Base-by-base conservation (phyloP, 1,140 invertebrate species). In the Brachionus calyciflorus region DNA sequence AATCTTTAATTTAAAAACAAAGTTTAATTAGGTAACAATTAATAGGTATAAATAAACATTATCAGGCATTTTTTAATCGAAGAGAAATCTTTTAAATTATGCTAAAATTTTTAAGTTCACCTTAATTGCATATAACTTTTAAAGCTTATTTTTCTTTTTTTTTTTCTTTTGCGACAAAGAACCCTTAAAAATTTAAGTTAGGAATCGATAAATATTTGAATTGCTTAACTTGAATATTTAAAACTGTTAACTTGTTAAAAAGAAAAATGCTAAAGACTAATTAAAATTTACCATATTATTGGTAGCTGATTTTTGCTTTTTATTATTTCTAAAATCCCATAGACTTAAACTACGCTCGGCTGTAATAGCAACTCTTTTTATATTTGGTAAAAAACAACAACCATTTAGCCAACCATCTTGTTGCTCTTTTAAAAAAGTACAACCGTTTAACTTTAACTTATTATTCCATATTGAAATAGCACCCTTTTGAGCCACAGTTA, bases 371-470 rank as follows among this genome's bases (percentile, higher is more conserved):
- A 83, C 80, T 48, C 82, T 78, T 24, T 82, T 78, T 14, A 85
- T 78, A 14, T 77, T 80, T 6, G 82, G 83, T 30, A 85, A 78
- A 78, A 82, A 84, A 70, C 83, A 82, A 76, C 82, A 83, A 3
- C 82, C 82, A 4, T 82, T 84, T 17, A 82, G 79, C 83, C 83
- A 85, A 80, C 81, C 33, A 81, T 78, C 76, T 83, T 82, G 82
- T 83, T 70, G 14, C 44, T 28, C 30, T 77, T 70, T 46, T 28
- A 84, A 80, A 69, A 83, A 81, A 21, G 81, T 79, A 77, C 82
- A 84, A 17, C 78, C 60, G 49, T 81, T 81, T 17, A 84, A 77
- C 57, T 80, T 79, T n/a, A 84, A 55, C 81, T 83, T 80, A 77
- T 81, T 81, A n/a, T 79, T 81, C 83, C 83, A 85, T 5, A 84